phyloP scores from a whole-genome alignment of 2,113 vertebrate species.

The Sylvietta virens region DNA sequence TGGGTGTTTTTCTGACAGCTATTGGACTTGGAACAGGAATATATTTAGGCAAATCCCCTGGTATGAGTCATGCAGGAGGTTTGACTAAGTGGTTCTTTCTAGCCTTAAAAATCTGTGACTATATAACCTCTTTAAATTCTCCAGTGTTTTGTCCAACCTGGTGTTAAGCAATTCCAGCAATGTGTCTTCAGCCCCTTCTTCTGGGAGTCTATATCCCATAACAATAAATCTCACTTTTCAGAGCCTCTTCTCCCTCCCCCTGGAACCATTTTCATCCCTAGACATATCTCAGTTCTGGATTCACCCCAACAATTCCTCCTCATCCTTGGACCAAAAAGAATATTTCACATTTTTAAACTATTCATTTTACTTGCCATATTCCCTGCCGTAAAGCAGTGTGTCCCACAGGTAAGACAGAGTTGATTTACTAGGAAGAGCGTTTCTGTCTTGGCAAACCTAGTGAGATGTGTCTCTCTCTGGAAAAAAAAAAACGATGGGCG shows the following conservation, averaged over 20 bases:
- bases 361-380: not conserved
- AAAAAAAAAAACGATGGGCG: not conserved
- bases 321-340: not conserved
- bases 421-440: not conserved
- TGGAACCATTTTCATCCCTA: not conserved
- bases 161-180: constrained; percentile 10
- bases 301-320: not conserved
- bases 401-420: not conserved
- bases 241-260: not conserved
- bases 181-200: not conserved
- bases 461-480: not conserved
- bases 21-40: not conserved
- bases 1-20: not conserved
- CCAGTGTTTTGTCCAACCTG: not conserved
- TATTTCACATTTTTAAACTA: constrained; percentile 4
- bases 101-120: not conserved
- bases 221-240: not conserved
- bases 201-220: not conserved
- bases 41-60: not conserved
- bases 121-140: not conserved
- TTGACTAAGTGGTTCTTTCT: not conserved
- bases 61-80: not conserved
- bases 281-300: not conserved
- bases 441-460: not conserved
- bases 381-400: not conserved